A percentile compares a stretch with the other conserved stretches of the same genome.
Evolutionary conservation across 1,140 invertebrate genomes (phyloP).

Genomic region (Odontomachus brunneus): DNA sequence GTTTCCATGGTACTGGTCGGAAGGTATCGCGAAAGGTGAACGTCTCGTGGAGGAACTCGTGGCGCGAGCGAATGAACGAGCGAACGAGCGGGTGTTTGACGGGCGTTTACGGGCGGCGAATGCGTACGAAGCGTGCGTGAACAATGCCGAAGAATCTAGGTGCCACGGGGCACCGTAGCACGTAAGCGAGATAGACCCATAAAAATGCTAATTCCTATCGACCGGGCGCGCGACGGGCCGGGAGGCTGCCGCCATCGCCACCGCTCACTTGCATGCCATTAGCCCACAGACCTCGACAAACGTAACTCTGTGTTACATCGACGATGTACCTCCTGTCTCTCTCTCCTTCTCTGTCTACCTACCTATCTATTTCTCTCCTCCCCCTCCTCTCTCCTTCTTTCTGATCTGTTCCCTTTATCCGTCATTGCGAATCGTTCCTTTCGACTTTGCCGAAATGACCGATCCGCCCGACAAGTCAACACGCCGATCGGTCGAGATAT

Average conservation of each 20-base stretch:
- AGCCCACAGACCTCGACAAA: constrained; percentile 84
- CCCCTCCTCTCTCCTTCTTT: constrained; percentile 20
- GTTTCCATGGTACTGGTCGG: background rate
- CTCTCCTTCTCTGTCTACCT: background rate
- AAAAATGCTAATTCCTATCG: constrained; percentile 86
- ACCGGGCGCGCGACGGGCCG: constrained; percentile 68
- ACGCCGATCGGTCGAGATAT: background rate
- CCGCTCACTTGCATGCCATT: constrained; percentile 84
- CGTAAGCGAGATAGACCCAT: constrained; percentile 84
- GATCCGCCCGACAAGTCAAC: constrained; percentile 10
- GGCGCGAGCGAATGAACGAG: constrained; percentile 32
- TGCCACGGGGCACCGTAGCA: constrained; percentile 76
- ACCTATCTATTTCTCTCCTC: background rate
- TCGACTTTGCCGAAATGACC: background rate
- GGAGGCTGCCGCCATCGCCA: constrained; percentile 71
- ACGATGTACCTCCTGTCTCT: constrained; percentile 5
- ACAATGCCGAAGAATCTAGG: constrained; percentile 79
- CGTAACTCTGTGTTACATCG: constrained; percentile 67
- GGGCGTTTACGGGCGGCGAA: constrained; percentile 12
- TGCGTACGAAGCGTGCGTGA: constrained; percentile 71
- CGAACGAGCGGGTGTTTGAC: constrained; percentile 34
- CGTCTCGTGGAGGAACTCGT: constrained; percentile 37
- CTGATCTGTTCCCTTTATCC: background rate
- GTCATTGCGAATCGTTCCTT: background rate
- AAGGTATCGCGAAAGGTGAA: constrained; percentile 6